These are phyloP conservation scores for Bolborhynchus lineola DNA, from an alignment of 2,113 vertebrate genomes.

Conservation along the genomic window DNA sequence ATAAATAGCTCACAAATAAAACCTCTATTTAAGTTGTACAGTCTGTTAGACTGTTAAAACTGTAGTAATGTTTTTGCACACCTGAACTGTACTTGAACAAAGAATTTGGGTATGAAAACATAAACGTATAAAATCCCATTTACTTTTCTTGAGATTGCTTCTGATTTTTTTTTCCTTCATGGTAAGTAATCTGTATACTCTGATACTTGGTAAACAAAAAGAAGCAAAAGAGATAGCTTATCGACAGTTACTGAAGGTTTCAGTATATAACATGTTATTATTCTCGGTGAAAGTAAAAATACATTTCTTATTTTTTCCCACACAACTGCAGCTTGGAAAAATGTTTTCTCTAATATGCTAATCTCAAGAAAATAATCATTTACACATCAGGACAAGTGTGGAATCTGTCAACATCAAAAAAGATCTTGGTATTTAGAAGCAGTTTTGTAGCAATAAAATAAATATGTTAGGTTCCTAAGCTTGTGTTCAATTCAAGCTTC, in stretches of 20 bases:
- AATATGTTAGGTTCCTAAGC: slow-evolving; percentile 39
- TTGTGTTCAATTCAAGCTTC: slow-evolving; percentile 34
- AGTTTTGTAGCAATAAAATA: slow-evolving; percentile 43
- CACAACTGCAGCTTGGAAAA: slow-evolving; percentile 41
- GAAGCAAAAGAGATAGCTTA: slow-evolving; percentile 9
- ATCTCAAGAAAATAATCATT: neutral
- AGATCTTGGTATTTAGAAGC: neutral
- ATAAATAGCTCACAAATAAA: neutral
- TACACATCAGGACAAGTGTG: slow-evolving; percentile 1
- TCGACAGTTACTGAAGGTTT: slow-evolving; percentile 12
- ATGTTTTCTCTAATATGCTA: slow-evolving; percentile 4
- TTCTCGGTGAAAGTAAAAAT: slow-evolving; percentile 38
- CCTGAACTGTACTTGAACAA: neutral
- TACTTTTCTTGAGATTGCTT: neutral
- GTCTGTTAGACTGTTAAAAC: neutral
- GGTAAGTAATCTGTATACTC: neutral
- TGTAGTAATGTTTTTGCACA: neutral
- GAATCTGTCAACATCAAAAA: neutral
- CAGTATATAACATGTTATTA: slow-evolving; percentile 13
- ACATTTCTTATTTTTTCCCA: neutral
- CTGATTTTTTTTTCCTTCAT: neutral
- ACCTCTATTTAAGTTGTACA: neutral
- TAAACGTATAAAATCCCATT: neutral
- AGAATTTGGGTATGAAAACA: neutral
- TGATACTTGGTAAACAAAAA: neutral